Evolutionary conservation across 2,888 invertebrate genomes (phyloP).

Genomic region (Pammene fasciana): DNA sequence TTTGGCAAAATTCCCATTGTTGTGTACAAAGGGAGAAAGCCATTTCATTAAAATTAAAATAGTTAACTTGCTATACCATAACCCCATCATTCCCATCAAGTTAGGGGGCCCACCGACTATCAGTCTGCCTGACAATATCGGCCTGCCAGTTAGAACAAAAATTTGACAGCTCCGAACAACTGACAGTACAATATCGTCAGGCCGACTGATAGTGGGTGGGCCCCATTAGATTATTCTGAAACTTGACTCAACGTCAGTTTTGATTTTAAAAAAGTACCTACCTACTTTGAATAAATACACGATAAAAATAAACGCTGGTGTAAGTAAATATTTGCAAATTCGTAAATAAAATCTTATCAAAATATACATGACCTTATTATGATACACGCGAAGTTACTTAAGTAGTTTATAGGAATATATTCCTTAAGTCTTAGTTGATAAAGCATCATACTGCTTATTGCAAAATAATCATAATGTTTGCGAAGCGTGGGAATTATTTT

Average conservation of each 20-base stretch:
- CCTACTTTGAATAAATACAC: background rate
- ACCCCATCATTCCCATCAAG: too few relatives aligned
- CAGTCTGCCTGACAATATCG: too few relatives aligned
- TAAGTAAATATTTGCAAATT: conserved; percentile 14
- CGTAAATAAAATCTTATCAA: conserved; percentile 9
- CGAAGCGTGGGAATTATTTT: background rate
- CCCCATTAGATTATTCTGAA: too few relatives aligned
- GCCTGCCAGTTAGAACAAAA: too few relatives aligned
- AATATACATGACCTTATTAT: conserved; percentile 16
- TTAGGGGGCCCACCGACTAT: too few relatives aligned
- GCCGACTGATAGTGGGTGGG: too few relatives aligned
- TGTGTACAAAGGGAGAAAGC: too few relatives aligned
- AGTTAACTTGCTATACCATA: too few relatives aligned
- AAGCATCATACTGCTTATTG: background rate
- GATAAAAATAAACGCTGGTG: background rate
- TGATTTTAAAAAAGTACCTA: background rate
- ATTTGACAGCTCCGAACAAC: too few relatives aligned
- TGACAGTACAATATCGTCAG: too few relatives aligned
- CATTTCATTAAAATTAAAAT: too few relatives aligned
- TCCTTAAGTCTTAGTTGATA: background rate
- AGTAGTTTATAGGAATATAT: background rate
- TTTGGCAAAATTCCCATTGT: too few relatives aligned
- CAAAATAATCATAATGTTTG: background rate
- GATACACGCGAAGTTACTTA: background rate
- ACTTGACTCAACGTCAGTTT: background rate